These are phyloP conservation scores for Sebastes oblongus DNA, from an alignment of 2,797 vertebrate genomes.

Conservation along the genomic window DNA sequence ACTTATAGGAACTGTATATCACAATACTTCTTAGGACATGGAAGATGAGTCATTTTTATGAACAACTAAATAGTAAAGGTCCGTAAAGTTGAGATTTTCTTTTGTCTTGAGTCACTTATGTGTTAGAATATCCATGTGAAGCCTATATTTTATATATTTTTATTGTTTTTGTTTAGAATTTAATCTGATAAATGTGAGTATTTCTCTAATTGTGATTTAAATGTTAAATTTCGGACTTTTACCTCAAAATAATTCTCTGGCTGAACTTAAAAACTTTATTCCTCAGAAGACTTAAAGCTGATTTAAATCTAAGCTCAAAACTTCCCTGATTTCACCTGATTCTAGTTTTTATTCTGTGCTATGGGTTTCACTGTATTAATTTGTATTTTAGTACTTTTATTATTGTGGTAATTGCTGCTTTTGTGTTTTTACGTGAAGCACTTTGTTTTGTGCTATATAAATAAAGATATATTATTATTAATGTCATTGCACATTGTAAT, in stretches of 20 bases:
- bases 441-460: not conserved
- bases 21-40: not conserved
- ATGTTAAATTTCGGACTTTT: not conserved
- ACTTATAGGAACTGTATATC: rapidly evolving
- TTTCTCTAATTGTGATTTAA: not conserved
- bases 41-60: not conserved
- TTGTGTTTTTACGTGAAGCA: not conserved
- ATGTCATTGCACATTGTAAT: not conserved
- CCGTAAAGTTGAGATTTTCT: not conserved
- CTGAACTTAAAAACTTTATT: not conserved
- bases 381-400: not conserved
- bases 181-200: not conserved
- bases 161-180: not conserved
- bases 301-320: not conserved
- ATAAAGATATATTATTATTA: too few species aligned
- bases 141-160: not conserved
- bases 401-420: not conserved
- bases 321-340: not conserved
- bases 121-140: not conserved
- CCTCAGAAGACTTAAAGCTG: not conserved
- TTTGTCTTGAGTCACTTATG: not conserved
- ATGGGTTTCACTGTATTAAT: not conserved
- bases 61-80: not conserved
- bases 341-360: too few species aligned
- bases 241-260: too few species aligned